Base-by-base conservation (phyloP, 2,888 invertebrate species). In the Amblyjoppa proteus region DNA sequence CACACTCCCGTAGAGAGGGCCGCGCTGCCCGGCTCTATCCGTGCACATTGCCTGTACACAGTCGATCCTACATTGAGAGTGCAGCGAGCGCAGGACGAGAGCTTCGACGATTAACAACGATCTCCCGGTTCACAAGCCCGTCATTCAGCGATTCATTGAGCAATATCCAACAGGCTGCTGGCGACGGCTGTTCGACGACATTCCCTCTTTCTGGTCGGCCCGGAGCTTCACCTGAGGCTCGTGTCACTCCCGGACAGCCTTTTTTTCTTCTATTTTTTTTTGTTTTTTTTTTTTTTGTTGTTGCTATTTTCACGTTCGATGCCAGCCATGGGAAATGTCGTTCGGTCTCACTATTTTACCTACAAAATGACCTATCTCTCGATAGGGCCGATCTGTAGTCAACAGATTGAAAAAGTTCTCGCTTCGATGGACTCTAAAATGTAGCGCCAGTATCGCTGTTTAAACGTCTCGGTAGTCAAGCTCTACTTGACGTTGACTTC, bases 131-230 rank as follows among this genome's bases (percentile, higher is more conserved):
- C 34, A 49, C 38, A 51, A 51, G 20, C 53, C 58, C 56, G 64
- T 85, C 78, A 70, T 73, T 85, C 66, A 74, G 45, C 25, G 73
- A 81, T 81, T 81, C 64, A 85, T 85, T 68, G 81, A 53, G 31
- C 78, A 64, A 85, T 77, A 51, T 78, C 41, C 81, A 78, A 76
- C 58, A 76, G 49, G 58, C 58, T 69, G 41, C 56, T 66, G 31
- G 9, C 13, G 64, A 68, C n/a, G 51, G 25, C 11, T 28, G 25
- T 56, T 41, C 28, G 25, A 51, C 51, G 53, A 68, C 34, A 77
- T 68, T 68, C 38, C 20, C 64, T 49, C 20, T 53, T 53, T 56
- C 38, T 41, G 16, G 16, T 51, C 34, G 25, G 7, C 41, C 53
- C 9, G 11, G 51, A 53, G 51, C 41, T 69, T 69, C 25, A 13